Base-by-base conservation (phyloP, 92 coral and sea anemone species). In the Scolanthus callimorphus region DNA sequence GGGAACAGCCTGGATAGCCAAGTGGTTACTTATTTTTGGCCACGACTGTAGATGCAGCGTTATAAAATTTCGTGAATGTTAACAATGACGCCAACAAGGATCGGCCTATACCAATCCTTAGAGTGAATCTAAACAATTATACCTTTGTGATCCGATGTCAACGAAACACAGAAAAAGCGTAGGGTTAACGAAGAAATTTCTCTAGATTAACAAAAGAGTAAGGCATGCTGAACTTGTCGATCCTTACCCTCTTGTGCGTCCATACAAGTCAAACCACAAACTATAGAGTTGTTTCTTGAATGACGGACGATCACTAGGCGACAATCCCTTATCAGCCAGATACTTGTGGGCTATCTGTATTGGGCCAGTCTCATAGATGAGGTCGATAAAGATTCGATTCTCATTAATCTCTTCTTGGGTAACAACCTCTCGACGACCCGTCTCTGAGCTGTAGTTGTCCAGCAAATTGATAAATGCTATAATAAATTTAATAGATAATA, bases 381-480 rank as follows among this genome's bases (percentile, higher is more conserved):
- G 58, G 60, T 94, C 99, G 31, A 94, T 88, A 51, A 94, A 94
- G 51, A 71, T 58, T 56, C 85, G 85, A 52, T 94, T 94, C 70
- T 94, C 99, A 1, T 34, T 71, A 3, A 84, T 54, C 58, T 94
- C 99, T 9, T 94, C 81, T 20, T 73, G 77, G 45, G 96, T 94
- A 4, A 94, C 99, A 20, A 81, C 84, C 59, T 94, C 99, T n/a
- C 72, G 54, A 6, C 57, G 50, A 25, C 99, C 99, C 38, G 90
- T 82, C 28, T 89, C 95, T 25, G 97, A 80, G 30, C 76, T 85
- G 46, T 94, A 94, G 70, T 94, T 94, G 60, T 94, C 99, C 82
- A 94, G 69, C 27, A 94, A 77, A 17, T 96, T 87, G 31, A 94
- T 39, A 51, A 94, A 94, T 13, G 94, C 99, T 94, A n/a, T 15